A percentile compares a stretch with the other conserved stretches of the same genome.
phyloP scores from a whole-genome alignment of 2,113 vertebrate species.

The Dryoscopus gambensis region DNA sequence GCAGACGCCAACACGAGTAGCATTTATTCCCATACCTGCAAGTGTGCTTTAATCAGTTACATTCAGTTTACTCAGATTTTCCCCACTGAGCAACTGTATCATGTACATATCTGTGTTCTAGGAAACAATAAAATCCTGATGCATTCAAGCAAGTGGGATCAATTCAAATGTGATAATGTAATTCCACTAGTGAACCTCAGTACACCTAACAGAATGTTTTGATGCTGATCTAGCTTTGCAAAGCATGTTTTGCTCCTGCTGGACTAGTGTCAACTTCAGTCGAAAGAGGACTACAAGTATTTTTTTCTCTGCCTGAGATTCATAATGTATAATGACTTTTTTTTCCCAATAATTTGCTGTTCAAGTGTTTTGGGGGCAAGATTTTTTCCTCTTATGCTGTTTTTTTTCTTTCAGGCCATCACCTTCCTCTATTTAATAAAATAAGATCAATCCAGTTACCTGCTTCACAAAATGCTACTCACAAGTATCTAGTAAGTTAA shows the following conservation, averaged over 20 bases:
- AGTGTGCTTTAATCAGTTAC: neutral
- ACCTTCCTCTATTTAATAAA: neutral
- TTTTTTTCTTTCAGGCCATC: neutral
- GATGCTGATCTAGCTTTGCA: neutral
- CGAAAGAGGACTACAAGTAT: neutral
- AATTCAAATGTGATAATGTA: neutral
- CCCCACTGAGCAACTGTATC: neutral
- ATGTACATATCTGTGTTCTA: neutral
- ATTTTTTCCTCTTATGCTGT: neutral
- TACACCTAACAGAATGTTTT: neutral
- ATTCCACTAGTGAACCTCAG: neutral
- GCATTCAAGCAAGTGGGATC: neutral
- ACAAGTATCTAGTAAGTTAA: neutral
- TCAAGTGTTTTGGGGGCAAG: neutral
- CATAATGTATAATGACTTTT: neutral
- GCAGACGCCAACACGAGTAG: neutral
- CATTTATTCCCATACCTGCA: neutral
- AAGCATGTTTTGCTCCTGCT: neutral
- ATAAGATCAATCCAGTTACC: neutral
- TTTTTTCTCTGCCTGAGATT: neutral
- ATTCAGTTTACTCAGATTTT: neutral
- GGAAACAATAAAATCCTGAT: neutral
- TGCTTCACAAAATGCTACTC: neutral
- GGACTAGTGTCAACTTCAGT: neutral
- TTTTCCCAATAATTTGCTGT: neutral